phyloP scores from a whole-genome alignment of 1,140 invertebrate species.

The Drosophila truncata region DNA sequence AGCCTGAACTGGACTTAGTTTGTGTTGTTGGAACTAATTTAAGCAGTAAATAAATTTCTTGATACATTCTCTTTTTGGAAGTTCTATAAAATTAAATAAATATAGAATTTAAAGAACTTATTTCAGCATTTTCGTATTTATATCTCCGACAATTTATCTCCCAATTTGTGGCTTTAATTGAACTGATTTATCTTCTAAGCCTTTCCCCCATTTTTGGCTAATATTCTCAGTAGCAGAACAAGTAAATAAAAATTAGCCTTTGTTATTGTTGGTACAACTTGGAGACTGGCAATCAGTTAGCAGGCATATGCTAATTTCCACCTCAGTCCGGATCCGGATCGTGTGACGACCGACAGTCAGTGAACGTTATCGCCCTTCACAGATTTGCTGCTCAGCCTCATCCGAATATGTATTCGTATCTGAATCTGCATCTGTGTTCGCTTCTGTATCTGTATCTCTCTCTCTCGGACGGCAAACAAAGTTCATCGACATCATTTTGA shows the following conservation, averaged over 20 bases:
- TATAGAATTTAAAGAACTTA: neutral
- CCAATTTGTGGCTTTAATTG: neutral
- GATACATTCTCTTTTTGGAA: neutral
- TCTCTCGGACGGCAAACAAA: conserved; percentile 32
- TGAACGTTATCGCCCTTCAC: conserved; percentile 47
- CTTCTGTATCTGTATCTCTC: conserved; percentile 25
- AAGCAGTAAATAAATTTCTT: neutral
- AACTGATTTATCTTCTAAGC: neutral
- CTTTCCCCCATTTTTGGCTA: neutral
- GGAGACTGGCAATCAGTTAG: conserved; percentile 40
- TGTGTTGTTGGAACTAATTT: conserved; percentile 13
- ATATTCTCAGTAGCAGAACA: conserved; percentile 14
- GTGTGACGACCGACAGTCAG: conserved; percentile 41
- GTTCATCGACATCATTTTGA: conserved; percentile 71
- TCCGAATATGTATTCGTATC: conserved; percentile 10
- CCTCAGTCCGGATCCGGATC: conserved; percentile 36
- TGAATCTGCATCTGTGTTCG: conserved; percentile 12
- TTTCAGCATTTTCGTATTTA: no score
- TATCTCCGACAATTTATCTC: neutral
- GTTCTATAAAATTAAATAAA: neutral
- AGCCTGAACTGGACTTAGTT: neutral
- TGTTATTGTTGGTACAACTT: conserved; percentile 2
- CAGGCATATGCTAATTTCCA: conserved; percentile 68
- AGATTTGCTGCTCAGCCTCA: conserved; percentile 5
- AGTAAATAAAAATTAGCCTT: conserved; percentile 22